Percentiles rank a stretch among this genome's conserved stretches.
Evolutionary conservation across 2,113 vertebrate species (phyloP).

Genomic region (Ammospiza nelsoni): DNA sequence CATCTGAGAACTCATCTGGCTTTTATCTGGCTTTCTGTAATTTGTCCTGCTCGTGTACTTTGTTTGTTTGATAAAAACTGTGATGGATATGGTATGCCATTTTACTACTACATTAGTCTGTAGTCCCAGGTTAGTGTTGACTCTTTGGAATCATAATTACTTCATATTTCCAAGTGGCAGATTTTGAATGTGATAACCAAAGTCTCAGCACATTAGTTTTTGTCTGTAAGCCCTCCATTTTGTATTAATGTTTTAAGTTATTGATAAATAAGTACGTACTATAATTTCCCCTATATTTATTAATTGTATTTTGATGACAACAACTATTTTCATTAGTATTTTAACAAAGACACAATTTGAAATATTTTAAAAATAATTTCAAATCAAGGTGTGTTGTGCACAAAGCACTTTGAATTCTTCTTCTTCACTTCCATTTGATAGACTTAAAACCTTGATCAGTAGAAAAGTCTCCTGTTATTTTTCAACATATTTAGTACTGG

Average conservation of each 20-base stretch:
- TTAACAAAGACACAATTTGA: not conserved
- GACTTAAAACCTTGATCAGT: not conserved
- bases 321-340: not conserved
- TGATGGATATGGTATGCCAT: not conserved
- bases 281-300: not conserved
- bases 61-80: not conserved
- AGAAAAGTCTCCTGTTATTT: not conserved
- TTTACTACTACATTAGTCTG: not conserved
- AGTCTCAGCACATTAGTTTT: not conserved
- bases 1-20: not conserved
- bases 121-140: not conserved
- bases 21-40: not conserved
- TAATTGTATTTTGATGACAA: not conserved
- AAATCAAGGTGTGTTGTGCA: not conserved
- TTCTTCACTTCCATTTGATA: not conserved
- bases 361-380: not conserved
- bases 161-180: not conserved
- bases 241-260: not conserved
- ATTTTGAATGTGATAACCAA: not conserved
- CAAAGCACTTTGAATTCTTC: not conserved
- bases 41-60: not conserved
- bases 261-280: not conserved
- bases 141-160: not conserved
- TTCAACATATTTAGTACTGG: not conserved
- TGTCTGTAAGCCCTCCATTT: not conserved